Conservation (phyloP, 2,888 invertebrate genomes). For the Pemphredon lugubris region DNA sequence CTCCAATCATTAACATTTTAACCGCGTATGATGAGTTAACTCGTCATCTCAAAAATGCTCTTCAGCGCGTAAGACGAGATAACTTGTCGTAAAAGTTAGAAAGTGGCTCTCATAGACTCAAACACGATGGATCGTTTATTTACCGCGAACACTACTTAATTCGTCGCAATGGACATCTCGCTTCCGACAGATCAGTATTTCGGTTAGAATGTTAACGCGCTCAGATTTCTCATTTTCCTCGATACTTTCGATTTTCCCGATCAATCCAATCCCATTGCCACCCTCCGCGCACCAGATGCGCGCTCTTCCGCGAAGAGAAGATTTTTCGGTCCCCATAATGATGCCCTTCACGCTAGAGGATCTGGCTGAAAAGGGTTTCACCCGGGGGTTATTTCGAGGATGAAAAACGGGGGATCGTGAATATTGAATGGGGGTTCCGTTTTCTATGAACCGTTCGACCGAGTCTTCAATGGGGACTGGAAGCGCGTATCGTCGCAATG, state of each 20-base stretch:
- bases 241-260: not conserved
- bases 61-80: too few species aligned
- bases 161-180: too few species aligned
- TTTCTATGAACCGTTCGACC: constrained; percentile 52
- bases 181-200: too few species aligned
- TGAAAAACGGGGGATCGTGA: constrained; percentile 66
- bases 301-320: constrained; percentile 17
- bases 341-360: constrained; percentile 38
- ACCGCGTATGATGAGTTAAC: too few species aligned
- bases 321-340: constrained; percentile 40
- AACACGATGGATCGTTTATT: too few species aligned
- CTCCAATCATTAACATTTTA: too few species aligned
- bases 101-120: too few species aligned
- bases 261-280: constrained; percentile 10
- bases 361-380: constrained; percentile 55
- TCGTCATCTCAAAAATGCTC: too few species aligned
- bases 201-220: too few species aligned
- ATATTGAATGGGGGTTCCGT: constrained; percentile 71
- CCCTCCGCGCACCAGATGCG: constrained; percentile 32
- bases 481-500: constrained; percentile 16
- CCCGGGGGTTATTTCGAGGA: constrained; percentile 21
- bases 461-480: constrained; percentile 51
- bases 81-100: too few species aligned
- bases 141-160: too few species aligned
- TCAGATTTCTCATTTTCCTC: not conserved